Evolutionary conservation across 2,888 invertebrate genomes (phyloP).

Genomic region (Rugalucina vietnamica): DNA sequence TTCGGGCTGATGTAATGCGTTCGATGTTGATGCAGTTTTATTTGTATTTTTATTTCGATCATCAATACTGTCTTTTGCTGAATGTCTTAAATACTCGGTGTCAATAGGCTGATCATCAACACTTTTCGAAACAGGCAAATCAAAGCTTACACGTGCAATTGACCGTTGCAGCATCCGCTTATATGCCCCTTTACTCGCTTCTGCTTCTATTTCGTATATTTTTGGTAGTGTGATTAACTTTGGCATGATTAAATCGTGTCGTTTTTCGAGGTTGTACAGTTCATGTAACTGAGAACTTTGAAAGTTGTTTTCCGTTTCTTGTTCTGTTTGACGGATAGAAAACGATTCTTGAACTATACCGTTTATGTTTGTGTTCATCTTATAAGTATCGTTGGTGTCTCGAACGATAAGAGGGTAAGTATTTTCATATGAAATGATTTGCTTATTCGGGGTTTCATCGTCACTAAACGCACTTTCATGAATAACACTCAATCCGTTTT

Average conservation of each 20-base stretch:
- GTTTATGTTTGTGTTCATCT: too few species aligned
- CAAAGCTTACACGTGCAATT: conserved; percentile 42
- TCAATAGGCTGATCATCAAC: too few species aligned
- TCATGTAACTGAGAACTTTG: not conserved
- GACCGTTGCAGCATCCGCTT: not conserved
- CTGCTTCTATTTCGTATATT: conserved; percentile 49
- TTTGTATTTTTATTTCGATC: not conserved
- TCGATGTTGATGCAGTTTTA: not conserved
- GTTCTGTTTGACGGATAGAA: too few species aligned
- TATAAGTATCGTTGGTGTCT: too few species aligned
- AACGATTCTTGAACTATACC: too few species aligned
- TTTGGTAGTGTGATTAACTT: conserved; percentile 44
- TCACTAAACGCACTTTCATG: too few species aligned
- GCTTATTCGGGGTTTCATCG: too few species aligned
- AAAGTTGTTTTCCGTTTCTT: too few species aligned
- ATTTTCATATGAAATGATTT: too few species aligned
- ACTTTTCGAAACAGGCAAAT: not conserved
- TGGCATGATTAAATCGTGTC: conserved; percentile 10
- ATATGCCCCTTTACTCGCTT: conserved; percentile 40
- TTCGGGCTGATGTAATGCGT: not conserved
- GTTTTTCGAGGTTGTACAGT: not conserved
- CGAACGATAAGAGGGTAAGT: too few species aligned
- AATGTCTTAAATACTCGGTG: too few species aligned
- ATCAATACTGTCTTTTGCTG: not conserved
- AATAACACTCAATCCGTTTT: too few species aligned